Evolutionary conservation across 2,113 vertebrate genomes (phyloP).

Genomic region (Lates calcarifer): DNA sequence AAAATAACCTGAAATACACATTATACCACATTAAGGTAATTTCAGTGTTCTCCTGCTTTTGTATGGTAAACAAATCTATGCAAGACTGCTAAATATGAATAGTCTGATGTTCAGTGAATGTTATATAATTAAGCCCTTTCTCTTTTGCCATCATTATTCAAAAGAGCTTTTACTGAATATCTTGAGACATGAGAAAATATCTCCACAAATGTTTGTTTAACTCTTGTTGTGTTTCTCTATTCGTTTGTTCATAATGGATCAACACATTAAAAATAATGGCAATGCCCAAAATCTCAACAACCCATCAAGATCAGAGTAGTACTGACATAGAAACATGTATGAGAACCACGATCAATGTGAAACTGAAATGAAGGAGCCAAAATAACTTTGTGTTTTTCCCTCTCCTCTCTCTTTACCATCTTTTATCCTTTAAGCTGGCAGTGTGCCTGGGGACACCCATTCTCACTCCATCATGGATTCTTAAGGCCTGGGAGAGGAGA

Average conservation of each 20-base stretch:
- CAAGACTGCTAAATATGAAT: not conserved
- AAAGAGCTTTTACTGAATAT: not conserved
- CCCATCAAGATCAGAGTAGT: not conserved
- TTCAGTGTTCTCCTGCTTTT: not conserved
- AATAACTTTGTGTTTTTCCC: not conserved
- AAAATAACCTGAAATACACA: not conserved
- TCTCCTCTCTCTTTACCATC: not conserved
- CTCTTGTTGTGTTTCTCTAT: not conserved
- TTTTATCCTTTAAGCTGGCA: slow-evolving; percentile 85
- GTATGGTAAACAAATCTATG: not conserved
- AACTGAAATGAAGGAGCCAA: not conserved
- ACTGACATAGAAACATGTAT: not conserved
- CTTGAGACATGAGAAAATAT: too few relatives aligned
- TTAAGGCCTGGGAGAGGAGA: slow-evolving; percentile 93
- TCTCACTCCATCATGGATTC: slow-evolving; percentile 94
- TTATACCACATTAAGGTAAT: not conserved
- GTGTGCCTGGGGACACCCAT: slow-evolving; percentile 97
- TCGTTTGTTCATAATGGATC: not conserved
- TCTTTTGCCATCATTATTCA: too few relatives aligned
- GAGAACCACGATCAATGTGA: not conserved
- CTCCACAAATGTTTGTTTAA: not conserved
- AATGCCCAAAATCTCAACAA: not conserved
- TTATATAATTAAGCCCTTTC: too few relatives aligned
- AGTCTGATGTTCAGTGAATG: not conserved
- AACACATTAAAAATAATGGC: not conserved